These are phyloP conservation scores for Tyrophagus putrescentiae DNA, from an alignment of 1,140 invertebrate genomes.

Conservation along the genomic window DNA sequence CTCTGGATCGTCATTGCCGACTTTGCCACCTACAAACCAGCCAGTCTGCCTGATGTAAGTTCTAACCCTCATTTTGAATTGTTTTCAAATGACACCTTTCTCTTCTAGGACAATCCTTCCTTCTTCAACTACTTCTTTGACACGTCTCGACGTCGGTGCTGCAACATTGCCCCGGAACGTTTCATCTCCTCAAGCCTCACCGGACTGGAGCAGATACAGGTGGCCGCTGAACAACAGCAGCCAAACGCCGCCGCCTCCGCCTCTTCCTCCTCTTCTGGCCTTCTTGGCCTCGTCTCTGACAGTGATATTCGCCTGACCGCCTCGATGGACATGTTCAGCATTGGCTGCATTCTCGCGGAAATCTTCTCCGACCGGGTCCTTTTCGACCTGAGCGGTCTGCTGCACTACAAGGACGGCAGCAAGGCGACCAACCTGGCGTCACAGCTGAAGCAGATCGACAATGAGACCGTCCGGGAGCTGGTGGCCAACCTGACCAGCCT, in stretches of 20 bases:
- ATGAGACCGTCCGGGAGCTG: conserved; percentile 13
- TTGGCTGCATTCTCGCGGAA: conserved; percentile 78
- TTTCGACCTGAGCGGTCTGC: conserved; percentile 77
- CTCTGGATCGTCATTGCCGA: conserved; percentile 90
- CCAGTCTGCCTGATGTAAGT: conserved; percentile 68
- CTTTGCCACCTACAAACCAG: conserved; percentile 97
- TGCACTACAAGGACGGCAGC: conserved; percentile 45
- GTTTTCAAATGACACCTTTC: not conserved
- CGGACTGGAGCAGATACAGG: not conserved
- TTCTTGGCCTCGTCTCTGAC: no score
- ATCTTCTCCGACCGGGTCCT: conserved; percentile 85
- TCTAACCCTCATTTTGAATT: not conserved
- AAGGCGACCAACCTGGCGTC: not conserved
- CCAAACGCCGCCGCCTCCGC: not conserved
- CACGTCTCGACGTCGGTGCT: conserved; percentile 76
- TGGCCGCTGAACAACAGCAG: no score
- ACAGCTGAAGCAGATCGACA: conserved; percentile 18
- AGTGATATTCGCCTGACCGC: conserved; percentile 58
- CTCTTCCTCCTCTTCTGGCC: not conserved
- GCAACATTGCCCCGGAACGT: conserved; percentile 91
- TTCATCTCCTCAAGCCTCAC: conserved; percentile 34
- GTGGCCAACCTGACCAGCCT: conserved; percentile 21
- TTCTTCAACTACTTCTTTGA: conserved; percentile 99
- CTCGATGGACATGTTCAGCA: conserved; percentile 83
- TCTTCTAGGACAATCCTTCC: conserved; percentile 73